Conservation (phyloP, 2,888 invertebrate genomes). For the Drosophila prolongata region DNA sequence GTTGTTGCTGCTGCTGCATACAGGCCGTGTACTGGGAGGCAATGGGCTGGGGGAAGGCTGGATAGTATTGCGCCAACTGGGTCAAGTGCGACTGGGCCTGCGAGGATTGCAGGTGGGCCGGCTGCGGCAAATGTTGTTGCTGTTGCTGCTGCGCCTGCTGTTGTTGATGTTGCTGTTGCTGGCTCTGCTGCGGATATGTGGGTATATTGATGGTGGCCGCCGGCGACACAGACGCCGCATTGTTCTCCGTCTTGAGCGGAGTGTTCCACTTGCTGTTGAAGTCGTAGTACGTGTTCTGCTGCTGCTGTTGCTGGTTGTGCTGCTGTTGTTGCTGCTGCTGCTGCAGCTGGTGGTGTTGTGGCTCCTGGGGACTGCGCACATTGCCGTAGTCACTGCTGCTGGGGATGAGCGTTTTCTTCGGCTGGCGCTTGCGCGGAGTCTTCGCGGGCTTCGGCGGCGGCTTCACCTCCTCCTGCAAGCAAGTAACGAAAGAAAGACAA, state of each 20-base stretch:
- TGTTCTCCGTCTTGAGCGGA: conserved; percentile 85
- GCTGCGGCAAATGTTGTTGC: conserved; percentile 86
- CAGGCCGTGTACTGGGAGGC: conserved; percentile 83
- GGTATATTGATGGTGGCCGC: conserved; percentile 81
- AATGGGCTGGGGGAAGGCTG: conserved; percentile 83
- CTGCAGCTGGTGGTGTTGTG: conserved; percentile 75
- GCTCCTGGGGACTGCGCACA: conserved; percentile 79
- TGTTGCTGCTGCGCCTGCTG: conserved; percentile 62
- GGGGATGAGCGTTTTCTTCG: conserved; percentile 82
- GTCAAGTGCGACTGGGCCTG: conserved; percentile 89
- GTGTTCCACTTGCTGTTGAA: conserved; percentile 93
- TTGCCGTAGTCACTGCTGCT: conserved; percentile 74
- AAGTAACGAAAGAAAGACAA: conserved; percentile 26
- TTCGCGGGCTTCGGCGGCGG: conserved; percentile 81
- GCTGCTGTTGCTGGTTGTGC: conserved; percentile 71
- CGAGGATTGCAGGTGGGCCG: conserved; percentile 92
- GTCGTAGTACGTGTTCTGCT: conserved; percentile 88
- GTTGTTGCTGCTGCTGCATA: conserved; percentile 81
- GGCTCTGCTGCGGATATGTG: conserved; percentile 84
- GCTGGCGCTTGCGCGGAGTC: conserved; percentile 83
- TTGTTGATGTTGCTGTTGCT: conserved; percentile 69
- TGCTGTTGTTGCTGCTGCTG: conserved; percentile 76
- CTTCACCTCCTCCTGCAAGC: conserved; percentile 80
- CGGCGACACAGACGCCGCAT: conserved; percentile 81
- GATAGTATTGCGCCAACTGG: conserved; percentile 85